phyloP scores from a whole-genome alignment of 2,888 invertebrate species.

The Ochlodes sylvanus region DNA sequence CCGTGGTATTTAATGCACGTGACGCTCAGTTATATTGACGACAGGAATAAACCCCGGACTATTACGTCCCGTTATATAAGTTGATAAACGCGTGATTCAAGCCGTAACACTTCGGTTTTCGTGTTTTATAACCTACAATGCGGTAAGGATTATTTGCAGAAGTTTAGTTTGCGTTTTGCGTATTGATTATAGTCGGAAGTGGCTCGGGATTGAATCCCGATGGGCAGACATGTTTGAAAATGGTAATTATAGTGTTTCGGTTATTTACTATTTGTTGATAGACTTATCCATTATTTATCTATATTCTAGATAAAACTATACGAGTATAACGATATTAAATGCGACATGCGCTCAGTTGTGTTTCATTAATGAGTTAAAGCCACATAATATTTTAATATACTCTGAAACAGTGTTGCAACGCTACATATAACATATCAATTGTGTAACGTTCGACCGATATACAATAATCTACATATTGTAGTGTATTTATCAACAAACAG shows the following conservation, averaged over 20 bases:
- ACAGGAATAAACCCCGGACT: constrained; percentile 7
- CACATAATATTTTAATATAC: no score
- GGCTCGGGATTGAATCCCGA: no score
- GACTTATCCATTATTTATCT: no score
- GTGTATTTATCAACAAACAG: constrained; percentile 42
- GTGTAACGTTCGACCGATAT: constrained; percentile 44
- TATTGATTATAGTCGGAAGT: no score
- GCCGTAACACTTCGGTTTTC: neutral
- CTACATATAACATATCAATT: constrained; percentile 26
- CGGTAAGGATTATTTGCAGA: neutral
- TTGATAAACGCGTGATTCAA: neutral
- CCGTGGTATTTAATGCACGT: neutral
- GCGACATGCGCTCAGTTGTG: no score
- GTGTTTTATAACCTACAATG: neutral
- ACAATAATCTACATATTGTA: constrained; percentile 36
- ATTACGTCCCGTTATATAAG: constrained; percentile 4
- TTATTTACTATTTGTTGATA: no score
- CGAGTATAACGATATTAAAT: no score
- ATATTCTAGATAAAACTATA: no score
- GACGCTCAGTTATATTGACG: neutral
- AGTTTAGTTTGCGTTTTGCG: neutral
- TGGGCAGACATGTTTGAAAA: no score
- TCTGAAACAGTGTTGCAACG: constrained; percentile 11
- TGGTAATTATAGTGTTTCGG: no score
- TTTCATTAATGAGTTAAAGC: no score